A percentile compares a stretch with the other conserved stretches of the same genome.
Evolutionary conservation across 2,113 vertebrate species (phyloP).

Genomic region (Limanda limanda): DNA sequence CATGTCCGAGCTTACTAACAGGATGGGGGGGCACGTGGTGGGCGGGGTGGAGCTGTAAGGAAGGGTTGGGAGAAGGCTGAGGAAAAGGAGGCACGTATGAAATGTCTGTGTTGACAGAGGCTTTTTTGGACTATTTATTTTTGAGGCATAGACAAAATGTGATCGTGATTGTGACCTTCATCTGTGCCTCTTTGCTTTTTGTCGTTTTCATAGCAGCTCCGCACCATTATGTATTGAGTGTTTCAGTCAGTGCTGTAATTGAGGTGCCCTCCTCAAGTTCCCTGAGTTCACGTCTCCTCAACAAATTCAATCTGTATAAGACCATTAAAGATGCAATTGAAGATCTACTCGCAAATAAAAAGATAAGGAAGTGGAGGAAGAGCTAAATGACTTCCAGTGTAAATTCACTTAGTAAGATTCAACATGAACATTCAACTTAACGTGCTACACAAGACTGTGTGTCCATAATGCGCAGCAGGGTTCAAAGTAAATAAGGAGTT

Average conservation of each 20-base stretch:
- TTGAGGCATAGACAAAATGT: constrained; percentile 12
- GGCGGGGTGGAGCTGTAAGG: constrained; percentile 26
- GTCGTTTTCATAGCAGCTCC: neutral
- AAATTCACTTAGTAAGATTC: neutral
- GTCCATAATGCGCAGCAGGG: too few relatives aligned
- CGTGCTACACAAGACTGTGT: too few relatives aligned
- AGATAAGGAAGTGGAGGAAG: neutral
- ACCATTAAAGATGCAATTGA: neutral
- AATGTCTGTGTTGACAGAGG: constrained; percentile 42
- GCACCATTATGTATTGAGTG: neutral
- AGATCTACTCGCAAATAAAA: neutral
- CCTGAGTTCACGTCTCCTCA: neutral
- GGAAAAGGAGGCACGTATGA: constrained; percentile 4
- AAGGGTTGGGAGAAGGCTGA: constrained; percentile 30
- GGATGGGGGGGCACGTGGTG: constrained; percentile 44
- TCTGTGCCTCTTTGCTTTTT: neutral
- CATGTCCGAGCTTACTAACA: constrained; percentile 73
- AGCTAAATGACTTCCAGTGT: neutral
- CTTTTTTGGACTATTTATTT: constrained; percentile 33
- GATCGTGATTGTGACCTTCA: constrained; percentile 21
- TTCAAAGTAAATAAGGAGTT: too few relatives aligned
- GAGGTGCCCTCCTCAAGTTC: neutral
- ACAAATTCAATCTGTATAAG: neutral
- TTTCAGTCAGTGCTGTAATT: neutral
- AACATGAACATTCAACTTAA: neutral